These are phyloP conservation scores for Champsocephalus gunnari DNA, from an alignment of 2,797 vertebrate genomes.

Conservation along the genomic window DNA sequence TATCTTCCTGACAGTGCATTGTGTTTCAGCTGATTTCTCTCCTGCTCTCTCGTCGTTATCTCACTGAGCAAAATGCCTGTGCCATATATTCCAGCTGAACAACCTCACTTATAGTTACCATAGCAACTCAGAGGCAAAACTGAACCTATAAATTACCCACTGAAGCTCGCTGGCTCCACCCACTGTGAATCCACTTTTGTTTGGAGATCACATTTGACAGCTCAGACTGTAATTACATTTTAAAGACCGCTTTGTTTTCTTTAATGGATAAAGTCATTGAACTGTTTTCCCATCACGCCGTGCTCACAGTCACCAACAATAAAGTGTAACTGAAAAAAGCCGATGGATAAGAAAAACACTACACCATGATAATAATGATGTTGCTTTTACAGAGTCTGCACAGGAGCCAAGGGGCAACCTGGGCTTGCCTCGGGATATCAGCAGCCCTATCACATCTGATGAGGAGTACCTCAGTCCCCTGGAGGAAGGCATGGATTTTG, in stretches of 20 bases:
- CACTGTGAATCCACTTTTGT: constrained; percentile 73
- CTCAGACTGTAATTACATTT: constrained; percentile 45
- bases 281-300: background rate
- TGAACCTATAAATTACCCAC: constrained; percentile 83
- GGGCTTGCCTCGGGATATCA: constrained; percentile 84
- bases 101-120: constrained; percentile 84
- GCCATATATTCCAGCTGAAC: constrained; percentile 79
- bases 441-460: constrained; percentile 96
- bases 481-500: constrained; percentile 92
- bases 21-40: constrained; percentile 50
- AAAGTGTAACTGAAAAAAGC: background rate
- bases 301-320: constrained; percentile 1
- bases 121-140: constrained; percentile 83
- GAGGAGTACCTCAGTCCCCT: constrained; percentile 97
- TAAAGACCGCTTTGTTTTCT: background rate
- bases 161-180: constrained; percentile 65
- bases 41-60: constrained; percentile 57
- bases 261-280: constrained; percentile 13
- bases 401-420: constrained; percentile 84
- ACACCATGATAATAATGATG: background rate
- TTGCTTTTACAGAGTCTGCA: constrained; percentile 73
- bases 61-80: constrained; percentile 68
- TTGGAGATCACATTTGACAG: constrained; percentile 61
- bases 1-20: constrained; percentile 44
- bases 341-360: background rate